Base-by-base conservation (phyloP, 2,113 vertebrate genomes). In the Microtus montanus region DNA sequence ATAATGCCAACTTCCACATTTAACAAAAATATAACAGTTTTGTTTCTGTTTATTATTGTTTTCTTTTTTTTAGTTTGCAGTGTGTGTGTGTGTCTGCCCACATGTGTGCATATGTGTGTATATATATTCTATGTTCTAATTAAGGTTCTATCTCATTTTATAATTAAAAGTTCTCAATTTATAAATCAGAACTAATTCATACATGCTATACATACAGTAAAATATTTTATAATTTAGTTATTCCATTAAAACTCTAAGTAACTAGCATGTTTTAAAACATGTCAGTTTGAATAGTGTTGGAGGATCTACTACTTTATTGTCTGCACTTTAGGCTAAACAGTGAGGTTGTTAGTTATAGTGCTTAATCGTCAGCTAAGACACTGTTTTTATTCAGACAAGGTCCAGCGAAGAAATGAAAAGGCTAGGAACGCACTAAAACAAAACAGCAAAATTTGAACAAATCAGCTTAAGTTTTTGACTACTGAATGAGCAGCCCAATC, bases 151-250 rank as follows among this genome's bases (percentile, higher is more conserved):
- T 44, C 38, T 68, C 87, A 33, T 64, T 95, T 84, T 14, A 71
- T 11, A 93, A 47, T 20, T 49, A 90, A 87, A 54, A 71, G 35
- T 79, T 83, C 79, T 88, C 64, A 80, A 79, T 83, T 35, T 74
- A 52, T 92, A 41, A 91, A 61, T 79, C 10, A 86, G 90, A 77
- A 82, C n/a, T 86, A 92, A 85, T 85, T 66, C 80, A n/a, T 35
- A 84, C 47, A 63, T 10, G 63, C 8, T 22, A 61, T 12, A 26
- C 12, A 64, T 20, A 47, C 2, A 58, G 38, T 64, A 64, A 26
- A 83, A 17, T 83, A 87, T 78, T 78, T 64, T 94, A 68, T 47
- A 90, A 82, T 44, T 73, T 86, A 19, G 47, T 49, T 78, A 58
- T n/a, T 82, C 30, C 26, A 86, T 24, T 38, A 87, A 38, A 87